Base-by-base conservation (phyloP, 2,113 vertebrate species). In the Siniperca chuatsi region DNA sequence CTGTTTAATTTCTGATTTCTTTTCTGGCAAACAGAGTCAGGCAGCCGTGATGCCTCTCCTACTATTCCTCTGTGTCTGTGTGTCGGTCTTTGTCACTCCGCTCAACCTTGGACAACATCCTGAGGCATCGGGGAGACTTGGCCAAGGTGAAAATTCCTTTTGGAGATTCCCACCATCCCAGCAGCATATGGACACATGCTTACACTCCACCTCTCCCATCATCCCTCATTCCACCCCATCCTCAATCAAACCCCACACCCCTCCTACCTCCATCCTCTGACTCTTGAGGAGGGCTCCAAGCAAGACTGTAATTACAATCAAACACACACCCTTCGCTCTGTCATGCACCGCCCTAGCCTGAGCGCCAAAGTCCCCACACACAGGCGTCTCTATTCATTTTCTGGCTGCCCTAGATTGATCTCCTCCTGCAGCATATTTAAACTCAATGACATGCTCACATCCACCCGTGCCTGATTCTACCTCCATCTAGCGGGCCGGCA, bases 141-240 rank as follows among this genome's bases (percentile, higher is more conserved):
- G 84, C 84, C 78, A 85, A 90, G 90, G 84, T 91, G 84, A 93
- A 90, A 85, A 92, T 87, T 89, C 89, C 81, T 92, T 92, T 91
- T 87, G 86, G 80, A 92, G 85, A 88, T 90, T 92, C 82, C 83
- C 90, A 82, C 50, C 35, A 50, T 93, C 90, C 91, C 92, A 83
- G 90, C 86, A 91, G 87, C 94, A 95, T 94, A 94, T 94, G 93
- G 93, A 90, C 87, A 83, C 89, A 77, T 44, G 66, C 85, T 86
- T 88, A 79, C 80, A 87, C 82, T 87, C 82, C 87, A 89, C 87
- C 92, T 89, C 82, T 85, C 58, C 86, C 87, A 89, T 91, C 83
- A 89, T 88, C 73, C 78, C 74, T 90, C 65, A 85, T 89, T 88
- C 89, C 62, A 81, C 4, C 50, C 75, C 44, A 21, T 85, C 79